phyloP scores from a whole-genome alignment of 2,113 vertebrate species.

The Megatriorchis doriae region DNA sequence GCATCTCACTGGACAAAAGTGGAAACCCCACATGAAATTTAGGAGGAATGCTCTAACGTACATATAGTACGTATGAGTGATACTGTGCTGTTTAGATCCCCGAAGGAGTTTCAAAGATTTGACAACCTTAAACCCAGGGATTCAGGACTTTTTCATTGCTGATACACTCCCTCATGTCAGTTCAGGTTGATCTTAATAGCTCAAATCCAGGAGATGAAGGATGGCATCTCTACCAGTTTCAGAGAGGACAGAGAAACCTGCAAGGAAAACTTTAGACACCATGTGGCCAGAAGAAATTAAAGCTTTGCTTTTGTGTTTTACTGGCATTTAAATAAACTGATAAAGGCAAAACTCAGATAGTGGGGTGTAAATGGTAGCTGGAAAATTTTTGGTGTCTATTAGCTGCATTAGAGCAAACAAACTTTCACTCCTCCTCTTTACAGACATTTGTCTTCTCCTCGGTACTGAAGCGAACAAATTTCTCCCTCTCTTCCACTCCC shows the following conservation, averaged over 20 bases:
- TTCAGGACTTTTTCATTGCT: conserved; percentile 5
- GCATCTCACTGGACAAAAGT: background rate
- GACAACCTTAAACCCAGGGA: conserved; percentile 14
- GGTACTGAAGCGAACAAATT: background rate
- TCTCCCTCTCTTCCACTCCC: background rate
- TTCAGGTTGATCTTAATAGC: background rate
- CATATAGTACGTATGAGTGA: accelerated
- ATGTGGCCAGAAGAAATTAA: background rate
- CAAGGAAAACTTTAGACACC: background rate
- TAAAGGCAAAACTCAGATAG: background rate
- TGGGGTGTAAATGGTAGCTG: background rate
- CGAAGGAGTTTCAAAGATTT: conserved; percentile 16
- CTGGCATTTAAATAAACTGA: background rate
- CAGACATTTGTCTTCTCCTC: background rate
- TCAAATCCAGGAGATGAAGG: background rate
- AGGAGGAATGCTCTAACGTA: background rate
- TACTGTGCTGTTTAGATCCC: background rate
- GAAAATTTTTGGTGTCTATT: background rate
- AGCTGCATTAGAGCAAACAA: background rate
- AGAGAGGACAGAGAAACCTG: background rate
- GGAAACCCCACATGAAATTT: background rate
- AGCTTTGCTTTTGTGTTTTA: background rate
- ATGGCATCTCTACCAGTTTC: background rate
- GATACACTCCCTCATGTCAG: conserved; percentile 27
- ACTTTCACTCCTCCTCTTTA: background rate